Conservation (phyloP, 2,888 invertebrate genomes). For the Pyrrhosoma nymphula region DNA sequence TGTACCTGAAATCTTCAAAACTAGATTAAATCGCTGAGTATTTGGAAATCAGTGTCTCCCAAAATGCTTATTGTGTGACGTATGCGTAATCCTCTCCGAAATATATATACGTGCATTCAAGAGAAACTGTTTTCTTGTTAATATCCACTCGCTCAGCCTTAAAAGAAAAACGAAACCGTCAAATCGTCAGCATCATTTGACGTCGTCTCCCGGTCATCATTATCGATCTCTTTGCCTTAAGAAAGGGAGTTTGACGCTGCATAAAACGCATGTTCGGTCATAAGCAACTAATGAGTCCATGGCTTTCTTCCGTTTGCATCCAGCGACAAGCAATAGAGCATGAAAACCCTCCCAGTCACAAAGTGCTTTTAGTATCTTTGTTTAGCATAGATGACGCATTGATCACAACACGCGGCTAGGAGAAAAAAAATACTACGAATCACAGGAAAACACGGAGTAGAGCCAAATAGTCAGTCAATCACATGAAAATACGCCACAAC, state of each 20-base stretch:
- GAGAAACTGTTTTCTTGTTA: not conserved
- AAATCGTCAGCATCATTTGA: not conserved
- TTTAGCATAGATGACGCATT: not conserved
- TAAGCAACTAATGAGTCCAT: not conserved
- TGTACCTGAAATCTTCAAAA: slow-evolving; percentile 58
- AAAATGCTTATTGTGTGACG: slow-evolving; percentile 32
- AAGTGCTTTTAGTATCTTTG: not conserved
- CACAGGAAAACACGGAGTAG: not conserved
- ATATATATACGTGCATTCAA: not conserved
- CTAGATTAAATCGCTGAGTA: not conserved
- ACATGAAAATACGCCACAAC: not conserved
- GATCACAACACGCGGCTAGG: not conserved
- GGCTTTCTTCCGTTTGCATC: not conserved
- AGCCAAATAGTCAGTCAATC: not conserved
- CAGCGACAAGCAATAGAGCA: not conserved
- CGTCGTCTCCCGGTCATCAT: not conserved
- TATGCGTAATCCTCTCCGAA: not conserved
- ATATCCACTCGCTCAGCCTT: not conserved
- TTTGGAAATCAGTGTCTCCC: not conserved
- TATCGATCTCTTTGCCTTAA: not conserved
- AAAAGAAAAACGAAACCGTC: not conserved
- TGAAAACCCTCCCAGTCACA: not conserved
- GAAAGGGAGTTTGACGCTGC: slow-evolving; percentile 22
- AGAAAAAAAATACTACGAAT: not conserved
- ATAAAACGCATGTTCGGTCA: not conserved